Conservation (phyloP, 1,140 invertebrate genomes). For the Lycorma delicatula region DNA sequence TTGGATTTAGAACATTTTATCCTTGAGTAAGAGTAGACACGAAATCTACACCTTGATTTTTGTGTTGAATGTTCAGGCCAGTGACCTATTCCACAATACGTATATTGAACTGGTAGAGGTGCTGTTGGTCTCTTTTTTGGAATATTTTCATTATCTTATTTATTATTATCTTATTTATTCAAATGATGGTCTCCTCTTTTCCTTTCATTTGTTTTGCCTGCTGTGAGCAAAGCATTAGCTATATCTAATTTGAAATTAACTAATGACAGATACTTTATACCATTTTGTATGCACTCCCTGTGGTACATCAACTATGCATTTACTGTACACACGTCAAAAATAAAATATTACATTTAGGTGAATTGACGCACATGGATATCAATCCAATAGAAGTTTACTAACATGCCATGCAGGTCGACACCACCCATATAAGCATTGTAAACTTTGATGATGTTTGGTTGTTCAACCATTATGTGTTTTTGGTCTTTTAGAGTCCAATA, state of each 20-base stretch:
- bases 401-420: slow-evolving; percentile 16
- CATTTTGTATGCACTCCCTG: slow-evolving; percentile 1
- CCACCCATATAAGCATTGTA: slow-evolving; percentile 21
- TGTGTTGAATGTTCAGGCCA: not conserved
- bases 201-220: not conserved
- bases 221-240: slow-evolving; percentile 7
- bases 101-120: not conserved
- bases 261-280: slow-evolving; percentile 2
- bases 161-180: not conserved
- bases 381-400: slow-evolving; percentile 14
- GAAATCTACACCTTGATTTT: not conserved
- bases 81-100: not conserved
- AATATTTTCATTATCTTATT: too few relatives aligned
- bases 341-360: slow-evolving; percentile 5
- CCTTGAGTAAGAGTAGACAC: not conserved
- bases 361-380: not conserved
- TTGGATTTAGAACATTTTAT: not conserved
- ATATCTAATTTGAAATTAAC: slow-evolving; percentile 11
- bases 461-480: slow-evolving; percentile 7
- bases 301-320: slow-evolving; percentile 14
- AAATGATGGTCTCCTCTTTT: slow-evolving; percentile 9
- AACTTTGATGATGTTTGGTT: slow-evolving; percentile 17
- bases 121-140: not conserved
- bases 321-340: slow-evolving; percentile 11
- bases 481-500: slow-evolving; percentile 17